Evolutionary conservation across 1,140 invertebrate species (phyloP).

Genomic region (Pachyrhynchus sulphureomaculatus): DNA sequence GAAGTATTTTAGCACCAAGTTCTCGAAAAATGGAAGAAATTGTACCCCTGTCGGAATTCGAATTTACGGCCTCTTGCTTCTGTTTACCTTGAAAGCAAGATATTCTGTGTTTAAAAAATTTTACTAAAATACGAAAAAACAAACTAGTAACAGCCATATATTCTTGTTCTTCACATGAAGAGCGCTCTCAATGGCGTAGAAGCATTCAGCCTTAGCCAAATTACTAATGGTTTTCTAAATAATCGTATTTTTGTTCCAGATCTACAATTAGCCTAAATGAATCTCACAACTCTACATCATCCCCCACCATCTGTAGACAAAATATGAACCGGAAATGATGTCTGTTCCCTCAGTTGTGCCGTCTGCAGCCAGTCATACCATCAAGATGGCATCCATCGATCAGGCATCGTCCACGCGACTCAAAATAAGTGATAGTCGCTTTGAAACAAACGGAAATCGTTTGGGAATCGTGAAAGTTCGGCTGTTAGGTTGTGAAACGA

Average conservation of each 20-base stretch:
- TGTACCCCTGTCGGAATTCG: no score
- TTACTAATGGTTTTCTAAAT: neutral
- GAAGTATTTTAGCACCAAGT: no score
- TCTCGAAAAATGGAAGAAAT: no score
- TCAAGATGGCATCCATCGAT: neutral
- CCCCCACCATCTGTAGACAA: neutral
- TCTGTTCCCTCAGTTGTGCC: neutral
- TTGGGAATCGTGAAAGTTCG: neutral
- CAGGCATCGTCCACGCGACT: neutral
- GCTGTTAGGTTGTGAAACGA: neutral
- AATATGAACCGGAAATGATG: neutral
- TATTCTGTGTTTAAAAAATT: no score
- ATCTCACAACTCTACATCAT: neutral
- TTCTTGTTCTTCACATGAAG: no score
- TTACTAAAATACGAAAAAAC: no score
- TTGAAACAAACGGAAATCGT: neutral
- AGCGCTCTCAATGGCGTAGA: no score
- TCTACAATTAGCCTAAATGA: neutral
- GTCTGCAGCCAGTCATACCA: neutral
- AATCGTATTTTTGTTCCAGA: constrained; percentile 7
- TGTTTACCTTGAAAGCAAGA: no score
- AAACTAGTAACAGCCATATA: no score
- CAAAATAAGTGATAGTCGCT: neutral
- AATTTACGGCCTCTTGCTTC: no score
- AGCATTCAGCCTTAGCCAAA: no score